These are phyloP conservation scores for Camponotus floridanus DNA, from an alignment of 1,140 invertebrate genomes.

Conservation along the genomic window DNA sequence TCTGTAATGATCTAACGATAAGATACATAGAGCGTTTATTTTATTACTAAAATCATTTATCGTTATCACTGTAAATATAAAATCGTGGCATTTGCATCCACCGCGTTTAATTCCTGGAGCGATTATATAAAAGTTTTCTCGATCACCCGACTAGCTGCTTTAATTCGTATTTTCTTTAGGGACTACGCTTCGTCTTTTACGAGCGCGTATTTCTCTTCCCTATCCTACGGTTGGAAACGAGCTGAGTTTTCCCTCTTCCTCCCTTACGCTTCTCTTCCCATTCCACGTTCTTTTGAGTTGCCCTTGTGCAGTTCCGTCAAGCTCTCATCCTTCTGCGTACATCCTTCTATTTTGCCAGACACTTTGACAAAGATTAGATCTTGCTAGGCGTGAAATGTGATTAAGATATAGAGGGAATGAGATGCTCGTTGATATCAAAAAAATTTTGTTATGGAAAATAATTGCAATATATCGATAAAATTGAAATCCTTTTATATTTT, in stretches of 20 bases:
- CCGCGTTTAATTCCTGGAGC: background rate
- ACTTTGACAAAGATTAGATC: conserved; percentile 24
- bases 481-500: background rate
- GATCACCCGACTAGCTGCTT: conserved; percentile 69
- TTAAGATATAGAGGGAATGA: background rate
- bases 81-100: background rate
- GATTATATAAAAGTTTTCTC: conserved; percentile 74
- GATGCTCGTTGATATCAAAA: background rate
- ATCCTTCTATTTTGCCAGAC: conserved; percentile 51
- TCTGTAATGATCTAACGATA: background rate
- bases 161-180: conserved; percentile 85
- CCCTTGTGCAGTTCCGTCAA: conserved; percentile 60
- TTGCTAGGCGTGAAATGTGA: background rate
- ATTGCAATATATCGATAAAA: background rate
- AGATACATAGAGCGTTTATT: background rate
- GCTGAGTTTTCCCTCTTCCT: conserved; percentile 78
- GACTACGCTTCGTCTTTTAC: conserved; percentile 80
- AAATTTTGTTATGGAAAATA: background rate
- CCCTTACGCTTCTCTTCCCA: conserved; percentile 31
- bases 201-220: conserved; percentile 80
- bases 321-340: background rate
- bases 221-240: conserved; percentile 78
- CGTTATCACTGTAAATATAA: background rate
- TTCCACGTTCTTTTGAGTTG: conserved; percentile 45
- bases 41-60: background rate